phyloP scores from a whole-genome alignment of 2,888 invertebrate species.

The Drosophila quasianomalipes region DNA sequence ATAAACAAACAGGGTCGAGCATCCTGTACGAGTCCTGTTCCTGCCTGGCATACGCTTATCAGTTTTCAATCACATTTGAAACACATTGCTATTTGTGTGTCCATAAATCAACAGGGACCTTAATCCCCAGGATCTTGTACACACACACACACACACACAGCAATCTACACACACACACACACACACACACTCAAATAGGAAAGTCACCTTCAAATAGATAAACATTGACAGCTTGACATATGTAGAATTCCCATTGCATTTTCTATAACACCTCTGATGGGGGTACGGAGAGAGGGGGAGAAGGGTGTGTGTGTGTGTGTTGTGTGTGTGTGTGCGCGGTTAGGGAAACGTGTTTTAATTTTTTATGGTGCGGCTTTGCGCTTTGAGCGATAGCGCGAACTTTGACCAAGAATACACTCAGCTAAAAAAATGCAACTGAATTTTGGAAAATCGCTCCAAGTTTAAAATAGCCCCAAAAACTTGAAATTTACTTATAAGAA shows the following conservation, averaged over 20 bases:
- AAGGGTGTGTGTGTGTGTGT: background rate
- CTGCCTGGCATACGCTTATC: conserved; percentile 64
- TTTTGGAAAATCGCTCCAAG: background rate
- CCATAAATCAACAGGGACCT: conserved; percentile 76
- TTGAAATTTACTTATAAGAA: background rate
- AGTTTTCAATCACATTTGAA: conserved; percentile 80
- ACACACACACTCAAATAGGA: conserved; percentile 19
- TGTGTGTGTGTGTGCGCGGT: background rate
- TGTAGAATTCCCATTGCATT: conserved; percentile 59
- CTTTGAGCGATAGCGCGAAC: conserved; percentile 55
- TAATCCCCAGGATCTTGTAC: conserved; percentile 67
- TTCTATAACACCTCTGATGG: background rate
- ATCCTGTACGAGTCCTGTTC: conserved; percentile 31
- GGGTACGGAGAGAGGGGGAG: background rate
- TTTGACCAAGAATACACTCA: conserved; percentile 16
- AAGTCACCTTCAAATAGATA: conserved; percentile 72
- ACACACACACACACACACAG: conserved; percentile 16
- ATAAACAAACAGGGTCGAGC: conserved; percentile 48
- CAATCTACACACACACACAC: conserved; percentile 5
- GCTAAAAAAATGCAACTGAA: background rate
- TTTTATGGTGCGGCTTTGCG: conserved; percentile 50
- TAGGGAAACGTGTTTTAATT: conserved; percentile 59
- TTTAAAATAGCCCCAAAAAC: background rate
- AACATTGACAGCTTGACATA: conserved; percentile 81
- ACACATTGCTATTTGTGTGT: conserved; percentile 71